phyloP scores from a whole-genome alignment of 2,888 invertebrate species.

The Drosophila multiciliata region DNA sequence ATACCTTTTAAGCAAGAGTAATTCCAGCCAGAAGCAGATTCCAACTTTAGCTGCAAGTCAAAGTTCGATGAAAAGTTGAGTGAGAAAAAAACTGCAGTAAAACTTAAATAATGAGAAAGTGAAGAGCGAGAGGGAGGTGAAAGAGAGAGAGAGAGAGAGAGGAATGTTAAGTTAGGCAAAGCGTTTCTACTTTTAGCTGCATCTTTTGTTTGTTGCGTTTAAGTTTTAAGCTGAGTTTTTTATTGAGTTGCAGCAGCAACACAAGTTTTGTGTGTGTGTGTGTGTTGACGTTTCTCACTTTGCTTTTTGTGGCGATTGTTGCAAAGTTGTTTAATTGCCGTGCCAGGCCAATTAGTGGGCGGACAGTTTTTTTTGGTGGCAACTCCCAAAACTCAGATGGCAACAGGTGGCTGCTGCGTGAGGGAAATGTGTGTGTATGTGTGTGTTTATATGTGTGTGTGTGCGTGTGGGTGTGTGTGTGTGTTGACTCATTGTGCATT shows the following conservation, averaged over 20 bases:
- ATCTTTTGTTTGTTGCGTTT: slow-evolving; percentile 56
- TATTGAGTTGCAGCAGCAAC: slow-evolving; percentile 56
- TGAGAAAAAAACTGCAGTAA: slow-evolving; percentile 50
- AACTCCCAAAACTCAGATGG: slow-evolving; percentile 3
- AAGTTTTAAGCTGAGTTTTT: slow-evolving; percentile 67
- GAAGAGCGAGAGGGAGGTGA: neutral
- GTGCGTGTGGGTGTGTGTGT: slow-evolving; percentile 13
- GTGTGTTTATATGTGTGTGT: slow-evolving; percentile 1
- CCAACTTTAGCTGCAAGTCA: slow-evolving; percentile 61
- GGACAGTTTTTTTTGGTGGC: slow-evolving; percentile 25
- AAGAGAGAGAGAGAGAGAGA: neutral
- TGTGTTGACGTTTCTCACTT: slow-evolving; percentile 45
- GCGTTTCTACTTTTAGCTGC: slow-evolving; percentile 14
- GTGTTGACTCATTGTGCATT: slow-evolving; percentile 67
- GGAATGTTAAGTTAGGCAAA: neutral
- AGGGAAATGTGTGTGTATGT: neutral
- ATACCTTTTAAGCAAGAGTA: slow-evolving; percentile 40
- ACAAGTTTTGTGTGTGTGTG: slow-evolving; percentile 35
- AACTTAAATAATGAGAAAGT: slow-evolving; percentile 32
- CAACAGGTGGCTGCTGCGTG: slow-evolving; percentile 62
- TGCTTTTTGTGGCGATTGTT: slow-evolving; percentile 1
- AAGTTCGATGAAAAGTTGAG: slow-evolving; percentile 73
- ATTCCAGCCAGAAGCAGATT: slow-evolving; percentile 23
- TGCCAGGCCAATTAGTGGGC: slow-evolving; percentile 62
- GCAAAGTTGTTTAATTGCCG: slow-evolving; percentile 46